Conservation (phyloP, 2,888 invertebrate genomes). For the Dichetophora obliterata region DNA sequence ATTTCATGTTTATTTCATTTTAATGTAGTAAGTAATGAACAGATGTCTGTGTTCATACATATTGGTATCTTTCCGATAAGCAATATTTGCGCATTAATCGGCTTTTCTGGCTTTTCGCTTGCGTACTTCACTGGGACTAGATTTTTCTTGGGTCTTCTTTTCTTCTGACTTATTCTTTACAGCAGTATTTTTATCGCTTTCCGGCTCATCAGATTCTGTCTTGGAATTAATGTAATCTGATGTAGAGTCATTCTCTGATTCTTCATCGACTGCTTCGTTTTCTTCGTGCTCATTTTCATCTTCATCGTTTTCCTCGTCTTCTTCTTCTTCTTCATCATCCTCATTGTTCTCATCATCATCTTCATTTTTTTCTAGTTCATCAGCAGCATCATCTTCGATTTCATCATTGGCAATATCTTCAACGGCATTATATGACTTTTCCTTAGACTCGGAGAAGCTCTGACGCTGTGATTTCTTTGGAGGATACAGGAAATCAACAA, state of each 20-base stretch:
- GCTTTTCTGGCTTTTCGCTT: constrained; percentile 82
- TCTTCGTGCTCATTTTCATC: constrained; percentile 46
- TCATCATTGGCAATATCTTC: constrained; percentile 65
- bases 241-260: constrained; percentile 50
- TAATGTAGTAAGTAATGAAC: background rate
- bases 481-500: constrained; percentile 89
- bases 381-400: constrained; percentile 59
- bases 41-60: constrained; percentile 3
- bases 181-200: constrained; percentile 43
- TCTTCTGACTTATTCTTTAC: background rate
- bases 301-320: constrained; percentile 51
- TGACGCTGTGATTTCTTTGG: constrained; percentile 74
- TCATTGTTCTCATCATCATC: constrained; percentile 49
- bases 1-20: background rate
- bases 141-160: constrained; percentile 55
- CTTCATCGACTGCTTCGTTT: constrained; percentile 49
- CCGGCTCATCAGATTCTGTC: constrained; percentile 57
- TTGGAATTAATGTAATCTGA: constrained; percentile 57
- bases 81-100: constrained; percentile 70
- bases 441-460: constrained; percentile 67
- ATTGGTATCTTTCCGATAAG: background rate
- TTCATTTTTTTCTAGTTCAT: constrained; percentile 43
- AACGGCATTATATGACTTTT: constrained; percentile 58
- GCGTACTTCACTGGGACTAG: constrained; percentile 74
- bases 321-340: constrained; percentile 53